Evolutionary conservation across 2,888 invertebrate genomes (phyloP).

Genomic region (Thyatira batis): DNA sequence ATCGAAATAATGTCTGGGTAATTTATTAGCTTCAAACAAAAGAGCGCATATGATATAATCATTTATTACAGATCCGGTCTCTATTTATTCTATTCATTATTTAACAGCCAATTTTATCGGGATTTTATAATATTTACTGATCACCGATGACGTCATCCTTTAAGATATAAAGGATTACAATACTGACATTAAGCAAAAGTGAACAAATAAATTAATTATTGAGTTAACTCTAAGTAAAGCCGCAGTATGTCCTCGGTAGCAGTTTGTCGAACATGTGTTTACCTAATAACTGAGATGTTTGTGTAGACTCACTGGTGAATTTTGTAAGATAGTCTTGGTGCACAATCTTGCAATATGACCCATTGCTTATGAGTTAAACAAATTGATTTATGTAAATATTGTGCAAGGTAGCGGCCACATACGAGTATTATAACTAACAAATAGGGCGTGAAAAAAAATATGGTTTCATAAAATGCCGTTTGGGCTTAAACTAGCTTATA

Average conservation of each 20-base stretch:
- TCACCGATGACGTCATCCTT: background rate
- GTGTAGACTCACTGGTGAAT: constrained; percentile 36
- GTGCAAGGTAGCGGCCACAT: constrained; percentile 33
- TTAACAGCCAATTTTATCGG: background rate
- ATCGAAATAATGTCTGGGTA: background rate
- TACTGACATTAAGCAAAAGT: background rate
- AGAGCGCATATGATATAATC: too few species aligned
- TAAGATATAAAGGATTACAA: background rate
- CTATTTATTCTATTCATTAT: background rate
- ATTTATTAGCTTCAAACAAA: too few species aligned
- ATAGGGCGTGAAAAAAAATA: background rate
- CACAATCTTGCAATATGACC: constrained; percentile 26
- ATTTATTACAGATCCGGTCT: too few species aligned
- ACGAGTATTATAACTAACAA: constrained; percentile 7
- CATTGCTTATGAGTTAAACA: constrained; percentile 43
- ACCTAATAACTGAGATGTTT: constrained; percentile 21
- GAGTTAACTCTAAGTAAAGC: background rate
- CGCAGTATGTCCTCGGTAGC: background rate
- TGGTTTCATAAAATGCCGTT: background rate
- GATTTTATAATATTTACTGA: background rate
- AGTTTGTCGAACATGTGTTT: background rate
- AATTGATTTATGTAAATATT: constrained; percentile 62
- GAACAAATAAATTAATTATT: background rate
- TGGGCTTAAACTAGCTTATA: too few species aligned
- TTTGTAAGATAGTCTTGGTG: constrained; percentile 43